Conservation (phyloP, 2,888 invertebrate genomes). For the Ormia ochracea region DNA sequence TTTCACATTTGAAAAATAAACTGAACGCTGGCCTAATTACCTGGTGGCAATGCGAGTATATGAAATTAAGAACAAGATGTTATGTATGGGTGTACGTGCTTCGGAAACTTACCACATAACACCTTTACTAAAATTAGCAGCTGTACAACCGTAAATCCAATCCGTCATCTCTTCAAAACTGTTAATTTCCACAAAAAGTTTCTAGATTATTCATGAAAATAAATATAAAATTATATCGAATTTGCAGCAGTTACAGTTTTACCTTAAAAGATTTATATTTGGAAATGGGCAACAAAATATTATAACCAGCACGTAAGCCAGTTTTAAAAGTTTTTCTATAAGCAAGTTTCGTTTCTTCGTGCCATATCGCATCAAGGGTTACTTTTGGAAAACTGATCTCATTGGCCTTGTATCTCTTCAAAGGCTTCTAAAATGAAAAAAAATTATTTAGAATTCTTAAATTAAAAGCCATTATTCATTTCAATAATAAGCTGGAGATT, state of each 20-base stretch:
- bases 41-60: too few relatives aligned
- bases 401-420: constrained; percentile 20
- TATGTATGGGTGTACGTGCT: not conserved
- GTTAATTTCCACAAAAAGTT: constrained; percentile 81
- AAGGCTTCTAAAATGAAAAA: constrained; percentile 51
- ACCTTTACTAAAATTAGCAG: constrained; percentile 70
- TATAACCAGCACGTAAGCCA: constrained; percentile 69
- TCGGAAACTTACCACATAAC: constrained; percentile 32
- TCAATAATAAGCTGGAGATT: too few relatives aligned
- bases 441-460: too few relatives aligned
- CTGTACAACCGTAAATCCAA: constrained; percentile 88
- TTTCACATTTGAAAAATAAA: too few relatives aligned
- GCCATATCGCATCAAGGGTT: constrained; percentile 75
- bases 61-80: not conserved
- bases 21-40: too few relatives aligned
- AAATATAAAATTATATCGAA: not conserved
- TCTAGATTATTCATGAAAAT: constrained; percentile 57
- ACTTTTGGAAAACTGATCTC: constrained; percentile 50
- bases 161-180: constrained; percentile 82
- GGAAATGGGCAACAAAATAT: constrained; percentile 71
- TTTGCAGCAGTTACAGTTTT: not conserved
- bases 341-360: constrained; percentile 78
- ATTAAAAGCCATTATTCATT: too few relatives aligned
- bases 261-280: constrained; percentile 71
- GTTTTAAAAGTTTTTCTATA: constrained; percentile 70